A percentile compares a stretch with the other conserved stretches of the same genome.
phyloP scores from a whole-genome alignment of 2,888 invertebrate species.

The Chloromyia formosa region DNA sequence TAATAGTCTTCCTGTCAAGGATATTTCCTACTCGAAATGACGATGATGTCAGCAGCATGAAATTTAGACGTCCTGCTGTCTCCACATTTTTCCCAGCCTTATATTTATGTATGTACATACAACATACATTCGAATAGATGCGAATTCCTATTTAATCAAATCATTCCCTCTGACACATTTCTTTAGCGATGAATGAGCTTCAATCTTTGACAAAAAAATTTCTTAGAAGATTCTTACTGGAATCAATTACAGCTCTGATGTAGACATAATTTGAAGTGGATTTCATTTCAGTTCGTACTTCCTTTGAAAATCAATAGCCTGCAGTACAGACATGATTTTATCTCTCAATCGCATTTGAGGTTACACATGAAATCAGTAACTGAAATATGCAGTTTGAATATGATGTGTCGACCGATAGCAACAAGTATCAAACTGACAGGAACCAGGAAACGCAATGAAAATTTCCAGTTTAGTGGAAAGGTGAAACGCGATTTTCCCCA shows the following conservation, averaged over 20 bases:
- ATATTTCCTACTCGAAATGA: constrained; percentile 1
- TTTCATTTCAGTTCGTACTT: background rate
- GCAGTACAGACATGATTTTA: background rate
- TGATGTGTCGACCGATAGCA: too few relatives aligned
- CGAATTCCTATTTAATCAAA: constrained; percentile 4
- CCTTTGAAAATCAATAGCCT: background rate
- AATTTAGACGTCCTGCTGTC: background rate
- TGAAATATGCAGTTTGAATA: too few relatives aligned
- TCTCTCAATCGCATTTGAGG: background rate
- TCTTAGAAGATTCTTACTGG: background rate
- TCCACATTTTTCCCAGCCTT: background rate
- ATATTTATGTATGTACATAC: too few relatives aligned
- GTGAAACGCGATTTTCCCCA: too few relatives aligned
- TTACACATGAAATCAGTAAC: too few relatives aligned
- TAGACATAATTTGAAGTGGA: background rate
- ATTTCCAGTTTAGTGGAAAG: too few relatives aligned
- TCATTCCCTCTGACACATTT: background rate
- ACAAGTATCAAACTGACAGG: too few relatives aligned
- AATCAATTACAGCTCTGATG: background rate
- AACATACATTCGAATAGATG: background rate
- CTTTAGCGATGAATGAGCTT: too few relatives aligned
- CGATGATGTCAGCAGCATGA: constrained; percentile 15
- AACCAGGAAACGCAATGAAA: too few relatives aligned
- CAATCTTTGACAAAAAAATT: too few relatives aligned
- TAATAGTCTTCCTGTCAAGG: background rate